Percentiles rank a stretch among this genome's conserved stretches.
Evolutionary conservation across 2,113 vertebrate species (phyloP).

Genomic region (Excalfactoria chinensis): DNA sequence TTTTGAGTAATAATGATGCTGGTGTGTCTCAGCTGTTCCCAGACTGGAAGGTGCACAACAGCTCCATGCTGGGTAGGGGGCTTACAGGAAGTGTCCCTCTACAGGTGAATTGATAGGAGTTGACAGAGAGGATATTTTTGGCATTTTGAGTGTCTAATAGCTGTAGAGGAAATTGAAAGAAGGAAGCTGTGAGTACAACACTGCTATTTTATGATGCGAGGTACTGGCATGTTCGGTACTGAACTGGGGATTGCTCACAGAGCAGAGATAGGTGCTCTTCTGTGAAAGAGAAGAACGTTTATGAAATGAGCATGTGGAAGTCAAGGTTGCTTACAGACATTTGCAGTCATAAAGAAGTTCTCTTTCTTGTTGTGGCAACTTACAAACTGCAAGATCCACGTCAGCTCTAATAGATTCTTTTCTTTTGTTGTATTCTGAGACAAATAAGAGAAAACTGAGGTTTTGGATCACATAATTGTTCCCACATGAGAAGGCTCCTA

Average conservation of each 20-base stretch:
- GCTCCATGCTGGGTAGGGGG: not conserved
- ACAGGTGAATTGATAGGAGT: not conserved
- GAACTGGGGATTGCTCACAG: not conserved
- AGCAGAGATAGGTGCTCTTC: not conserved
- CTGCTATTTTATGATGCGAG: not conserved
- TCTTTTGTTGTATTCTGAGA: not conserved
- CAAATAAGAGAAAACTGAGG: not conserved
- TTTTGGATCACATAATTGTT: not conserved
- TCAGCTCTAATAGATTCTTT: not conserved
- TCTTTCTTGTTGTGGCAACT: not conserved
- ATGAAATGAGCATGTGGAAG: not conserved
- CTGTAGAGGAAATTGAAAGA: not conserved
- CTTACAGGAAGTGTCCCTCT: not conserved
- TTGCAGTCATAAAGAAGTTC: not conserved
- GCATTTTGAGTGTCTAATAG: not conserved
- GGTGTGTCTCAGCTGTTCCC: not conserved
- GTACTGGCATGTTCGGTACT: not conserved
- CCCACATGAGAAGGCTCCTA: not conserved
- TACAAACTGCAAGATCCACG: not conserved
- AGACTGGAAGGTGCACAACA: not conserved
- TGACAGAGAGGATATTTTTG: not conserved
- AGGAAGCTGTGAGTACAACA: fast-evolving
- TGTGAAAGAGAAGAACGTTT: not conserved
- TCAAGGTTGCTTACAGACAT: not conserved
- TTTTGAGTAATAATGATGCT: not conserved